Evolutionary conservation across 1,140 invertebrate genomes (phyloP), one percentile per base, ranked within the genome.

Genomic region (Charaxes varanes): DNA sequence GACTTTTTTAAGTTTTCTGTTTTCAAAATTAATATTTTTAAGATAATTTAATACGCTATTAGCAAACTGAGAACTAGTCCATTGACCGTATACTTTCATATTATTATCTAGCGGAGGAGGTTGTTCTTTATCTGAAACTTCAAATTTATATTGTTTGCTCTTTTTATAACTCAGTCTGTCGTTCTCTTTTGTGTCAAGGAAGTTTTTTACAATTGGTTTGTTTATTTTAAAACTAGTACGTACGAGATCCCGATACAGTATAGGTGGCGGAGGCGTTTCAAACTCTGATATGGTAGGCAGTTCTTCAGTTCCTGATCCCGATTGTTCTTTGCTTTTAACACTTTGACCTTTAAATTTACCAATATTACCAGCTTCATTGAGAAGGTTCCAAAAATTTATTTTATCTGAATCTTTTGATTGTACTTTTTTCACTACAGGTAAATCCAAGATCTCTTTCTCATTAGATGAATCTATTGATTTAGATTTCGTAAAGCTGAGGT

Each of bases 1-100:
- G n/a, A 65, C 34, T 43, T 59, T 63, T 27, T 56, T 67, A n/a
- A 52, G 34, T 11, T 70, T 52, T 42, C 41, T 68, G 18, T 58
- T 48, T 16, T 64, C 52, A 33, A 61, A 55, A 36, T 68, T 73
- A 5, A 65, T 62, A 27, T 44, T 68, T 62, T 77, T 82, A 5
- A 82, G 33, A 54, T 71, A 73, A 55, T 72, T 79, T 47, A 79
- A 57, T 4, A 78, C 74, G 32, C 33, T 76, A 14, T 59, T 65
- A 4, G 72, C 72, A 50, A 74, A 74, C 48, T 73, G 69, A 7
- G 68, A 66, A 50, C 62, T 67, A 7, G 64, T 63, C 69, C 71
- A 74, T 46, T 82, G 66, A 14, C 67, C 67, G 19, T 78, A 74
- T 4, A 70, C 56, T 50, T 67, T 69, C 6, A 30, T 41, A 45